Evolutionary conservation across 2,113 vertebrate genomes (phyloP), one percentile per base, ranked within the genome.

Genomic region (Heterocephalus glaber): DNA sequence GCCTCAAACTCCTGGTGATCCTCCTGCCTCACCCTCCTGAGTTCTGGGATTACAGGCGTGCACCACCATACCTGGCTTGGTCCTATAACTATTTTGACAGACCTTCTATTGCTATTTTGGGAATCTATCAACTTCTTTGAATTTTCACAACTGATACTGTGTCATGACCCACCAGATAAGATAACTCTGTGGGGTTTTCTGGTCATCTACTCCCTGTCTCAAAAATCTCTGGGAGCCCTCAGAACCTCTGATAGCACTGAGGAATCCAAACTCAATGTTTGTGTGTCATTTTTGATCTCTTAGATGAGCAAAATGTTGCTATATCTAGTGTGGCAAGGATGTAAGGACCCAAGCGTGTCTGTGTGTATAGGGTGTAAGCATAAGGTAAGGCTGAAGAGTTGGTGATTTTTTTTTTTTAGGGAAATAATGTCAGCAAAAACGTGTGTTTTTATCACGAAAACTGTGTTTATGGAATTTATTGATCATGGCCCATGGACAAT

Each of bases 121-220:
- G 54, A n/a, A 87, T 72, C 89, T 68, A 19, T 89, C 44, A 70
- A 41, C 47, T 89, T n/a, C 17, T 84, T 65, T 89, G 16, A 52
- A 14, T 96, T 92, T 95, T 95, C 56, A n/a, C 41, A 90, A 54
- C 49, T 41, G 61, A 38, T 60, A 11, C 90, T 89, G 74, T 94
- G 22, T 82, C 24, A 38, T 35, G 19, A 38, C 9, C 79, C 9
- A 56, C 52, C 28, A 16, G 8, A 47, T 26, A 33, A 33, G 79
- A n/a, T 24, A 24, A 81, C 20, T 86, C 22, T 38, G 8, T 1
- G 24, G 19, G 72, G 24, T 47, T 47, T 47, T 24, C 72, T 38
- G n/a, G 35, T 74, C 22, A 14, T 7, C 72, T 76, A 76, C 12
- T 22, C n/a, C 17, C 6, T 20, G 17, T 22, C 19, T 38, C 35